phyloP scores from a whole-genome alignment of 2,888 invertebrate species.

The Operophtera brumata region DNA sequence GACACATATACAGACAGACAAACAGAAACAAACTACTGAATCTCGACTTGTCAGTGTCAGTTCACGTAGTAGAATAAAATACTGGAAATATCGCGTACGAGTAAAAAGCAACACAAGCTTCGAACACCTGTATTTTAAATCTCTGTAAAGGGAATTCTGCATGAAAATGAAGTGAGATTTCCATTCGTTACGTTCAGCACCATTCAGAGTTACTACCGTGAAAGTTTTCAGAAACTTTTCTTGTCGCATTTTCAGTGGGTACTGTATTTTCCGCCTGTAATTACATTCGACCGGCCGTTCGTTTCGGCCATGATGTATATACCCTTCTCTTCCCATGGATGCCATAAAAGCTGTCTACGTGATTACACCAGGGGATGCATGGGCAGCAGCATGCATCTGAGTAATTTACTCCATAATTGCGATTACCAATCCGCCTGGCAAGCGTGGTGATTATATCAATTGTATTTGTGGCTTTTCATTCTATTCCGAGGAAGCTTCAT shows the following conservation, averaged over 20 bases:
- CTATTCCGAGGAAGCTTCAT: no score
- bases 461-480: no score
- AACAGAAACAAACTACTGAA: no score
- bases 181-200: conserved; percentile 29
- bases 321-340: no score
- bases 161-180: conserved; percentile 30
- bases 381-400: no score
- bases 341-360: no score
- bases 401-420: no score
- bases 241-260: neutral
- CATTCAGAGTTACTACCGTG: conserved; percentile 11
- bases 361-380: no score
- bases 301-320: no score
- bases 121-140: conserved; percentile 17
- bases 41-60: neutral
- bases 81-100: neutral
- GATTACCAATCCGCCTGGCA: no score
- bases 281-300: neutral
- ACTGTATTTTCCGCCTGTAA: neutral
- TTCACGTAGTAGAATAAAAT: neutral
- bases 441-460: no score
- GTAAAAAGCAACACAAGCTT: neutral
- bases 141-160: conserved; percentile 24
- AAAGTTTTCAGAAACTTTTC: conserved; percentile 14
- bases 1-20: no score